These are phyloP conservation scores for Podarcis cretensis DNA, from an alignment of 2,113 vertebrate species.

Conservation along the genomic window DNA sequence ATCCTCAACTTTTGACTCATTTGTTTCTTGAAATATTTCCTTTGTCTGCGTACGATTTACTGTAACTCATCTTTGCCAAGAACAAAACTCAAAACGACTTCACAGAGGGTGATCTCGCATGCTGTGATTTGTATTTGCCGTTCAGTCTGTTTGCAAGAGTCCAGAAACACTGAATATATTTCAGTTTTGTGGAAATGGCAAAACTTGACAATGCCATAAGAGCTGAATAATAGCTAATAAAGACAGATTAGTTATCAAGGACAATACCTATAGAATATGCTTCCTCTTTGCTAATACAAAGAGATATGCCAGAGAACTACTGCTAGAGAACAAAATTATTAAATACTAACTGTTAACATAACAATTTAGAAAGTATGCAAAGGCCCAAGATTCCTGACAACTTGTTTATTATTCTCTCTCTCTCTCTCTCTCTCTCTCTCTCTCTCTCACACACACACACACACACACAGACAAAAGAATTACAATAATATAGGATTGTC, in stretches of 20 bases:
- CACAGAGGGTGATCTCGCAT: not conserved
- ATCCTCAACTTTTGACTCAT: slow-evolving; percentile 21
- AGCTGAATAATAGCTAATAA: slow-evolving; percentile 17
- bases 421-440: no score
- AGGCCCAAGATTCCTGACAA: not conserved
- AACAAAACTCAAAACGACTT: slow-evolving; percentile 1
- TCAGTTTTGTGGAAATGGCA: slow-evolving; percentile 70
- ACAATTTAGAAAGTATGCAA: not conserved
- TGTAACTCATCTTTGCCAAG: not conserved
- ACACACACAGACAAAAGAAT: not conserved
- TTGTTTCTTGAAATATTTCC: slow-evolving; percentile 9
- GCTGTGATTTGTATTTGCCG: slow-evolving; percentile 16
- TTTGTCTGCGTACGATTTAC: not conserved
- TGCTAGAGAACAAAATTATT: not conserved
- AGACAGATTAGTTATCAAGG: slow-evolving; percentile 35
- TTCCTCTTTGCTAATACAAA: not conserved
- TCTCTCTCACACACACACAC: not conserved
- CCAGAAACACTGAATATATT: slow-evolving; percentile 50
- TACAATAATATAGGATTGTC: not conserved
- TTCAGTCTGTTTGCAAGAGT: not conserved
- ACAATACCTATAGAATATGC: slow-evolving; percentile 32
- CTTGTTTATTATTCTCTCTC: not conserved
- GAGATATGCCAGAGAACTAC: not conserved
- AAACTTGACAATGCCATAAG: slow-evolving; percentile 40
- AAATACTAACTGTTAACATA: not conserved